A percentile compares a stretch with the other conserved stretches of the same genome.
These are phyloP conservation scores for Cerceris rybyensis DNA, from an alignment of 2,888 invertebrate species.

Conservation along the genomic window DNA sequence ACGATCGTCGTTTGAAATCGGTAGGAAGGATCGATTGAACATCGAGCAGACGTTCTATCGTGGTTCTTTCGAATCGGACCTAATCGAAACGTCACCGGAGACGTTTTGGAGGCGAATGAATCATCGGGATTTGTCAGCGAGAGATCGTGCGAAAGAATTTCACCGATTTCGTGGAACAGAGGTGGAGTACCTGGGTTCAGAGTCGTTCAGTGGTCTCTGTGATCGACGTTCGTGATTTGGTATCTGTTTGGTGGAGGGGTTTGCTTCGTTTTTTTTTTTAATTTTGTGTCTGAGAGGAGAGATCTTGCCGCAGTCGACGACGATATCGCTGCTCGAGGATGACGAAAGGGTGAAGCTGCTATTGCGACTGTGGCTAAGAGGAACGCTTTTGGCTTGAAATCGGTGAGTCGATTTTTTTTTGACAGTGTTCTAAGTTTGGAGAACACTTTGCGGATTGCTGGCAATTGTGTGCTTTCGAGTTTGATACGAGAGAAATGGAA, in stretches of 20 bases:
- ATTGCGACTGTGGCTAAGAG: conserved; percentile 26
- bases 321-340: conserved; percentile 40
- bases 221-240: conserved; percentile 33
- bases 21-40: no score
- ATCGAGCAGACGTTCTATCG: no score
- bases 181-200: conserved; percentile 7
- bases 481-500: no score
- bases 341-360: conserved; percentile 55
- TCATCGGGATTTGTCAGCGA: conserved; percentile 14
- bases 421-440: neutral
- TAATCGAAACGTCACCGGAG: no score
- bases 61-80: no score
- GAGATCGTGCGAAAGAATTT: neutral
- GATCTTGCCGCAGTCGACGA: neutral
- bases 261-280: conserved; percentile 28
- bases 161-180: neutral
- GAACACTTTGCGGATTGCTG: neutral
- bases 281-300: conserved; percentile 21
- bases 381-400: conserved; percentile 58
- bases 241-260: conserved; percentile 29
- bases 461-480: no score
- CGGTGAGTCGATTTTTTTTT: conserved; percentile 56
- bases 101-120: conserved; percentile 9
- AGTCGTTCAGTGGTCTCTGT: conserved; percentile 52
- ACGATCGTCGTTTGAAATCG: no score